phyloP scores from a whole-genome alignment of 2,113 vertebrate genomes.

The Campylorhamphus procurvoides region DNA sequence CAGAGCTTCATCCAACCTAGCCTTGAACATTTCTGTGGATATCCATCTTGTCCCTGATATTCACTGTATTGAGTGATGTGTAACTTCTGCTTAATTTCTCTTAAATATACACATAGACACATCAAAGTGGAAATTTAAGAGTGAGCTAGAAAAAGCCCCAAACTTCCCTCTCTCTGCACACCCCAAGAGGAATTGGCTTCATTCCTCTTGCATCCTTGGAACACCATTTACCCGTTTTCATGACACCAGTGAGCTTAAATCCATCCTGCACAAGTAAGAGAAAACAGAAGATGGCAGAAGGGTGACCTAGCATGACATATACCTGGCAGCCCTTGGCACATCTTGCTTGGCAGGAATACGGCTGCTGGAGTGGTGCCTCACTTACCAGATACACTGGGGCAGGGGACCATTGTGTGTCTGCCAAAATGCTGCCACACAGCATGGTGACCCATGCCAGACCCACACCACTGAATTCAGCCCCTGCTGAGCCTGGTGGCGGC shows the following conservation, averaged over 20 bases:
- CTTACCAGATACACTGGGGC: rapidly evolving
- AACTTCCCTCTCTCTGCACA: background rate
- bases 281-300: background rate
- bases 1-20: background rate
- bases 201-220: background rate
- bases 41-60: background rate
- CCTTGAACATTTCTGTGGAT: background rate
- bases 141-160: background rate
- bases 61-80: background rate
- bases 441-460: background rate
- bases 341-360: rapidly evolving
- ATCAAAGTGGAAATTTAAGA: background rate
- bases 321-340: rapidly evolving
- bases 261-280: background rate
- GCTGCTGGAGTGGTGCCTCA: rapidly evolving
- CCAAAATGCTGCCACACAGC: background rate
- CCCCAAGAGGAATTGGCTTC: rapidly evolving
- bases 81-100: background rate
- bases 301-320: rapidly evolving
- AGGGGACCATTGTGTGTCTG: rapidly evolving
- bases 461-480: rapidly evolving
- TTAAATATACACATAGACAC: background rate
- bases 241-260: background rate
- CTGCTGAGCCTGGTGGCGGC: rapidly evolving
- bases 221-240: background rate